Conservation (phyloP, 2,113 vertebrate genomes). For the Uria lomvia region DNA sequence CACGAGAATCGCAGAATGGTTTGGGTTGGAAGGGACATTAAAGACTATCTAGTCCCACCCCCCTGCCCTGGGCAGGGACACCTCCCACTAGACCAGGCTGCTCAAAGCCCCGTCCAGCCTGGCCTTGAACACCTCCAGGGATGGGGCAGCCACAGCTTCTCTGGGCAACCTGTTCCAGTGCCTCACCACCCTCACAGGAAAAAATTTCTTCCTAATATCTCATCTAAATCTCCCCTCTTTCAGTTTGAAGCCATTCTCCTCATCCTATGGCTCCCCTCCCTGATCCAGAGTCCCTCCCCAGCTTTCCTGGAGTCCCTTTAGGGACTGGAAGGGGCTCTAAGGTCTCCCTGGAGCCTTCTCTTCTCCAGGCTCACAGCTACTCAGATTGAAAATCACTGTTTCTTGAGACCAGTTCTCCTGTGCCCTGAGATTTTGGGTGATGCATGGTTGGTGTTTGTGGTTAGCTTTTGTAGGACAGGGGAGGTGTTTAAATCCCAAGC, state of each 20-base stretch:
- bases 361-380: fast-evolving
- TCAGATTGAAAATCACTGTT: not conserved
- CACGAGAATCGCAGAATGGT: not conserved
- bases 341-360: not conserved
- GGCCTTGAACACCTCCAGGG: not conserved
- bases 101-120: not conserved
- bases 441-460: fast-evolving
- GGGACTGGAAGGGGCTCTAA: not conserved
- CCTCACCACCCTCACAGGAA: not conserved
- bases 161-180: not conserved
- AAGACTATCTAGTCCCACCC: not conserved
- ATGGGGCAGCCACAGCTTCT: not conserved
- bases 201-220: not conserved
- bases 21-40: not conserved
- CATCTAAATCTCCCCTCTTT: not conserved
- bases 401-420: not conserved
- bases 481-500: not conserved
- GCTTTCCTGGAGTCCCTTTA: not conserved
- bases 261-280: not conserved
- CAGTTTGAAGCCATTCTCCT: too few relatives aligned
- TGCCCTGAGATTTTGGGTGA: not conserved
- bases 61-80: not conserved
- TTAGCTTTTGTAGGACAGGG: not conserved
- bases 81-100: not conserved
- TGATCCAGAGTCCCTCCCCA: not conserved